Percentiles rank a stretch among this genome's conserved stretches.
phyloP scores from a whole-genome alignment of 2,888 invertebrate species.

The Agrochola macilenta region DNA sequence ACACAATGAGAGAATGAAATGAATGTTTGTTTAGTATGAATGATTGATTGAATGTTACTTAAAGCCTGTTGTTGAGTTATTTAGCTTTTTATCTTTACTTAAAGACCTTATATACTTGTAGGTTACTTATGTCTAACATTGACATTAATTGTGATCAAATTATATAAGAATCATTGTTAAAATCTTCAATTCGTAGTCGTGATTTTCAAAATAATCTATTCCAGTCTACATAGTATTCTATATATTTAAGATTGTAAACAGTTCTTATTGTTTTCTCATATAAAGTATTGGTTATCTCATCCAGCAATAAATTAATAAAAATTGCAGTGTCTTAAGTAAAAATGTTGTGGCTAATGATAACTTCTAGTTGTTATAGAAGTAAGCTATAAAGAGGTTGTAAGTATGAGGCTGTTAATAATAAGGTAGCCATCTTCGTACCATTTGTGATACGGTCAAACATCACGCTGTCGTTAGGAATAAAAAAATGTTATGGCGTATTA shows the following conservation, averaged over 20 bases:
- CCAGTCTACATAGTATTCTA: conserved; percentile 27
- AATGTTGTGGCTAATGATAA: conserved; percentile 83
- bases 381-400: conserved; percentile 81
- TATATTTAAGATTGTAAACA: conserved; percentile 28
- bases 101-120: conserved; percentile 44
- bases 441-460: conserved; percentile 44
- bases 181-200: conserved; percentile 25
- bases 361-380: conserved; percentile 75
- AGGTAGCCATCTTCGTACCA: conserved; percentile 72
- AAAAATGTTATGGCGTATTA: conserved; percentile 41
- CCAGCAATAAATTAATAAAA: conserved; percentile 78
- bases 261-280: conserved; percentile 31
- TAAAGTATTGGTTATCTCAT: conserved; percentile 38
- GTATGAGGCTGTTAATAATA: conserved; percentile 82
- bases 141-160: conserved; percentile 65
- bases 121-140: conserved; percentile 34
- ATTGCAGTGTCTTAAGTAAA: conserved; percentile 83
- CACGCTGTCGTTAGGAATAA: conserved; percentile 13
- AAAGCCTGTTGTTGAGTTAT: conserved; percentile 58
- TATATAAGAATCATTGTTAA: conserved; percentile 44
- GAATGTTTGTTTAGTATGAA: conserved; percentile 44
- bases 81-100: conserved; percentile 56
- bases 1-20: conserved; percentile 43
- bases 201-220: conserved; percentile 20
- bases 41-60: conserved; percentile 43